phyloP scores from a whole-genome alignment of 2,888 invertebrate genomes.

The Rhamphomyia laevipes region DNA sequence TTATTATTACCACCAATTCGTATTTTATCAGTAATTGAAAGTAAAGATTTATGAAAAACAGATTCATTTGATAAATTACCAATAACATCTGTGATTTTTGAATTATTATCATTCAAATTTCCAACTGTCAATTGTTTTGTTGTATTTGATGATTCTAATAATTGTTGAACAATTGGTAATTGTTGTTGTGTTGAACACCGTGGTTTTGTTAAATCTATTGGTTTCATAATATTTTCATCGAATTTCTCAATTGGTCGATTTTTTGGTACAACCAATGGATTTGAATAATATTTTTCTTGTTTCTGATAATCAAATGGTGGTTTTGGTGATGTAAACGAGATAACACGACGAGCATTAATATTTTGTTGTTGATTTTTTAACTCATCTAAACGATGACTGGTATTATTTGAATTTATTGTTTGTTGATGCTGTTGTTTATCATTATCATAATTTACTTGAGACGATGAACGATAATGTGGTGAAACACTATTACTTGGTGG shows the following conservation, averaged over 20 bases:
- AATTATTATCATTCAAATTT: not conserved
- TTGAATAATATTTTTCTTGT: conserved; percentile 37
- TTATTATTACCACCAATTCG: conserved; percentile 25
- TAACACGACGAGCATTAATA: conserved; percentile 24
- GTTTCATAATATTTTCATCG: conserved; percentile 26
- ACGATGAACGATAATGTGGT: conserved; percentile 18
- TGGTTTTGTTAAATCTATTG: conserved; percentile 37
- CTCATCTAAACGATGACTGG: not conserved
- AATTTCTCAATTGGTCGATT: conserved; percentile 19
- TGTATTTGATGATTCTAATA: conserved; percentile 10
- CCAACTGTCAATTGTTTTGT: not conserved
- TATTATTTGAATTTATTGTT: not conserved
- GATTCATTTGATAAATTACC: conserved; percentile 29
- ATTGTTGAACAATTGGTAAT: not conserved
- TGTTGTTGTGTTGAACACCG: conserved; percentile 14
- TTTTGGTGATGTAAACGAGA: conserved; percentile 33
- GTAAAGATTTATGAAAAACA: conserved; percentile 32
- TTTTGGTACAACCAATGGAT: conserved; percentile 33
- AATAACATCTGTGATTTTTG: conserved; percentile 31
- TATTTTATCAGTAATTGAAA: conserved; percentile 33
- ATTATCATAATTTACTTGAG: conserved; percentile 2
- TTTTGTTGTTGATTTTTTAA: not conserved
- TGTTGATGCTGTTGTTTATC: not conserved
- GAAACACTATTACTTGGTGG: conserved; percentile 37
- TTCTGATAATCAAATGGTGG: conserved; percentile 37